Evolutionary conservation across 2,888 invertebrate genomes (phyloP).

Genomic region (Plutella xylostella): DNA sequence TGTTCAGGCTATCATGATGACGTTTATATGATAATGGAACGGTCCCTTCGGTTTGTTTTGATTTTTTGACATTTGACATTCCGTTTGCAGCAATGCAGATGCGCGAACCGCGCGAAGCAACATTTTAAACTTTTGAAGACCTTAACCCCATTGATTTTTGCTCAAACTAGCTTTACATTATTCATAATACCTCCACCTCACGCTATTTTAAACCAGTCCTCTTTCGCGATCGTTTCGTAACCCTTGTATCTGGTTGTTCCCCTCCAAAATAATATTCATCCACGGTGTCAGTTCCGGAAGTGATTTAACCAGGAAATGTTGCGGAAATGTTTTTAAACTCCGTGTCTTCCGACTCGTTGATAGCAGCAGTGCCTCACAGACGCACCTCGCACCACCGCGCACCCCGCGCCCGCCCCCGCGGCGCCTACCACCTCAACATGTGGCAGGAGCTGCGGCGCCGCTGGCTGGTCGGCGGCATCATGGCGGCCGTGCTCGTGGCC

Average conservation of each 20-base stretch:
- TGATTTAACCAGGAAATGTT: neutral
- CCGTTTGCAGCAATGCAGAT: constrained; percentile 34
- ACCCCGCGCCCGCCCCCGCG: constrained; percentile 15
- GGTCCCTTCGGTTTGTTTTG: too few species aligned
- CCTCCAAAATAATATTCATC: too few species aligned
- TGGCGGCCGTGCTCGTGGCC: constrained; percentile 35
- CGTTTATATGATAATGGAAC: too few species aligned
- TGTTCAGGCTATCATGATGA: too few species aligned
- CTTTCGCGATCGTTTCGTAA: constrained; percentile 8
- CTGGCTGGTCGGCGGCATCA: constrained; percentile 45
- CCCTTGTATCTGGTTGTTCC: constrained; percentile 11
- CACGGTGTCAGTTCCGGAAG: neutral
- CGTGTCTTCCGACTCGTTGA: constrained; percentile 3
- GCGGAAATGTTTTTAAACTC: neutral
- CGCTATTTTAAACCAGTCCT: neutral
- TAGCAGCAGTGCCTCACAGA: constrained; percentile 12
- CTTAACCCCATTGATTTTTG: constrained; percentile 23
- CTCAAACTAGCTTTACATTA: constrained; percentile 15
- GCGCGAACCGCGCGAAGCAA: constrained; percentile 27
- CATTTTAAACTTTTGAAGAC: constrained; percentile 27
- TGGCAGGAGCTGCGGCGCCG: constrained; percentile 35
- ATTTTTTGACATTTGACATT: too few species aligned
- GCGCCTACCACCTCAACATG: constrained; percentile 30
- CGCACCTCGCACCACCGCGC: constrained; percentile 17
- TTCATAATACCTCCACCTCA: neutral